Evolutionary conservation across 2,888 invertebrate genomes (phyloP), one percentile per base, ranked within the genome.

Genomic region (Acanthosepion esculentum): DNA sequence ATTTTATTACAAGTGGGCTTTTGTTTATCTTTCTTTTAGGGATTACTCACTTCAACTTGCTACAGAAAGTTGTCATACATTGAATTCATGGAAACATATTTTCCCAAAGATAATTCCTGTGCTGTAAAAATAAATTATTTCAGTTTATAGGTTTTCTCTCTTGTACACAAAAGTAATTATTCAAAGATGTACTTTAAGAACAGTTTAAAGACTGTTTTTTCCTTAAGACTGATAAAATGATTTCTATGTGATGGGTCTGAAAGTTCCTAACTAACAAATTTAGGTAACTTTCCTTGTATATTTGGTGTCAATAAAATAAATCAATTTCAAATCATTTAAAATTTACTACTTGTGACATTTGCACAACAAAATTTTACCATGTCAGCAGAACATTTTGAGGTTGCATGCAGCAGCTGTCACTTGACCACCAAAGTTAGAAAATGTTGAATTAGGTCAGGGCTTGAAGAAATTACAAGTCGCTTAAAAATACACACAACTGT

Each of bases 401-500:
- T 59, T 78, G n/a, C 55, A 78, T 33, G 78, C n/a, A 78, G 78
- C 78, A 78, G 78, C 78, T 78, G 78, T 78, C 78, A 78, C 78
- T 78, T 78, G 78, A 78, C 78, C 78, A 78, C n/a, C n/a, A 15
- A 59, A 59, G 59, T 59, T 78, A 15, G 33, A n/a, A 78, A 78
- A n/a, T 12, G 12, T 15, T n/a, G 15, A n/a, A 78, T 78, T 78
- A 78, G n/a, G 78, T 78, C n/a, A n/a, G n/a, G n/a, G 78, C 12
- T 78, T 78, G 78, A 78, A 78, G 78, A 18, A 78, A n/a, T 78
- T 18, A 78, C 78, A 12, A 78, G n/a, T 78, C 18, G 33, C 12
- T 78, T 12, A 78, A 8, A 64, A 64, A 29, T 29, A 64, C 26
- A 64, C 7, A 55, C 15, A 55, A 41, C 41, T 41, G 3, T 41